Conservation (phyloP, 2,797 vertebrate species). For the Chelonia mydas region DNA sequence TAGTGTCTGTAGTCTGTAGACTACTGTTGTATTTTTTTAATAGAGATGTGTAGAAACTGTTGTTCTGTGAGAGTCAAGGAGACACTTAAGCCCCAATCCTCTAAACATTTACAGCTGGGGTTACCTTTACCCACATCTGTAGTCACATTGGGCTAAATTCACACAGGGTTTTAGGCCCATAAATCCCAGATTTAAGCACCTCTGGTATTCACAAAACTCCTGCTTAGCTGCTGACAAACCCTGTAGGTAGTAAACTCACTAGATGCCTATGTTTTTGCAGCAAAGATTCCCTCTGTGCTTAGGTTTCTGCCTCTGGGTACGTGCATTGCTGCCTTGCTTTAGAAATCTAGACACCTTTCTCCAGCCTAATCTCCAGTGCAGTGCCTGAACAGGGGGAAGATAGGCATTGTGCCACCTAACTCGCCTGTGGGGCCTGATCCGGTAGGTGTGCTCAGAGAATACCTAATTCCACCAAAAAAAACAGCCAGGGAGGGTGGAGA, state of each 20-base stretch:
- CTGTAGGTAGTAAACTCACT: not conserved
- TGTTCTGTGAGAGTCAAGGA: not conserved
- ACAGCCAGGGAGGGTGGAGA: too few relatives aligned
- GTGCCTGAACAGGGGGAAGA: too few relatives aligned
- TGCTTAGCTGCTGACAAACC: not conserved
- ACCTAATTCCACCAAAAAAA: too few relatives aligned
- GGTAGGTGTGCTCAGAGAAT: too few relatives aligned
- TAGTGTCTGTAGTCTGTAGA: not conserved
- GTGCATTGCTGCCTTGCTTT: too few relatives aligned
- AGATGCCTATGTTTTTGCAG: too few relatives aligned
- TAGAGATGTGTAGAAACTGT: not conserved
- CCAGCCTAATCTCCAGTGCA: too few relatives aligned
- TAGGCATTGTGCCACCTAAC: too few relatives aligned
- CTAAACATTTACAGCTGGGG: not conserved
- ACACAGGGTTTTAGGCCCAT: not conserved
- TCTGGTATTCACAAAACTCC: not conserved
- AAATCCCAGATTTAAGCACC: not conserved
- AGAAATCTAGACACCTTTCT: too few relatives aligned
- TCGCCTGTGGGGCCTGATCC: too few relatives aligned
- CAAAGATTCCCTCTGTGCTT: too few relatives aligned
- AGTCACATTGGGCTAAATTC: not conserved
- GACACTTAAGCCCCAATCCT: not conserved
- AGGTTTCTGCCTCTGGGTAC: too few relatives aligned
- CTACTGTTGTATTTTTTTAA: not conserved
- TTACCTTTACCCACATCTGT: not conserved